Evolutionary conservation across 2,113 vertebrate genomes (phyloP).

Genomic region (Erythrocercus mccallii): DNA sequence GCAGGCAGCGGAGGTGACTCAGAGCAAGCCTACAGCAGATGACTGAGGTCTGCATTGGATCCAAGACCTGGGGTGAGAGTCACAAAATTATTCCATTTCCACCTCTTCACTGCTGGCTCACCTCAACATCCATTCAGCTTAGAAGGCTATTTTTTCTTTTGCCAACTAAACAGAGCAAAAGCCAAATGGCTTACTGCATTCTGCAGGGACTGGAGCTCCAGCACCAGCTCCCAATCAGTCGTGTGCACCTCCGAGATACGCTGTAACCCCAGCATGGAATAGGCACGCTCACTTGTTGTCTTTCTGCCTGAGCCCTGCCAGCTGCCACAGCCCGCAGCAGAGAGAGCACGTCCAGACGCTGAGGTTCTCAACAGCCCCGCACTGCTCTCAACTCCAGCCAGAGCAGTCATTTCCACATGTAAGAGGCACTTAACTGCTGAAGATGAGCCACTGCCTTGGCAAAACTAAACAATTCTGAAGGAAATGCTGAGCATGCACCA

Average conservation of each 20-base stretch:
- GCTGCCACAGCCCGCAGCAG: fast-evolving
- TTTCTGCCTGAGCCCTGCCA: background rate
- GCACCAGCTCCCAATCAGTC: background rate
- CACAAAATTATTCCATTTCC: background rate
- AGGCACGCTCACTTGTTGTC: fast-evolving
- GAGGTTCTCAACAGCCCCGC: background rate
- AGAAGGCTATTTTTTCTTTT: background rate
- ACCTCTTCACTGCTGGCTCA: background rate
- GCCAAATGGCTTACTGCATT: background rate
- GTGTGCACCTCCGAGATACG: fast-evolving
- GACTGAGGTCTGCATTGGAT: background rate
- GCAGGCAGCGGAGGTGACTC: background rate
- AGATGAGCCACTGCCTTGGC: background rate
- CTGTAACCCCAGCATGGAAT: background rate
- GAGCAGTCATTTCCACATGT: background rate
- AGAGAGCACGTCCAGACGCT: background rate
- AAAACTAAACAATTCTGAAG: background rate
- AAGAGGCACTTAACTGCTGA: background rate
- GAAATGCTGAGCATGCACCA: background rate
- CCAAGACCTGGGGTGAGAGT: background rate
- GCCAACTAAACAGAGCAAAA: background rate
- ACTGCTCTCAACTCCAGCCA: background rate
- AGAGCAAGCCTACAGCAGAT: background rate
- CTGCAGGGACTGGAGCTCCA: background rate
- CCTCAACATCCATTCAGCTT: background rate